Percentiles rank a stretch among this genome's conserved stretches.
Conservation (phyloP, 64 coral and sea anemone genomes). For the Stichodactyla helianthus region DNA sequence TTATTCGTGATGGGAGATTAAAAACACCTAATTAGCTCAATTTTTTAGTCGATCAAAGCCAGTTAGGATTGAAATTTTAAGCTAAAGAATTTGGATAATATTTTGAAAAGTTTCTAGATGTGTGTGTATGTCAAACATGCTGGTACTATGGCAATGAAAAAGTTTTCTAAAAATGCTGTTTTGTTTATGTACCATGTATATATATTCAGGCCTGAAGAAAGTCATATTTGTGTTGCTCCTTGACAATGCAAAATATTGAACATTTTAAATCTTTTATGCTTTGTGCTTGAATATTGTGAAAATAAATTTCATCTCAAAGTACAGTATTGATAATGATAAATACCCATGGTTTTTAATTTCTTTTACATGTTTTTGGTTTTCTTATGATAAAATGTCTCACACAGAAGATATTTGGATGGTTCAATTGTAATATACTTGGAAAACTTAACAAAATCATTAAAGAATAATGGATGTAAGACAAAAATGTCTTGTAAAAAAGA, state of each 20-base stretch:
- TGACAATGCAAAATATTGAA: background rate
- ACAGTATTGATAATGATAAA: no score
- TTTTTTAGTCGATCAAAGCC: background rate
- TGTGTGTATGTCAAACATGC: no score
- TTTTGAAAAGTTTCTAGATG: background rate
- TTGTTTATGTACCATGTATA: background rate
- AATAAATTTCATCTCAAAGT: no score
- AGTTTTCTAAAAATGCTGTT: background rate
- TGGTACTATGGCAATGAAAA: constrained; percentile 2
- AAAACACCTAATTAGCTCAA: background rate
- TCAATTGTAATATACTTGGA: no score
- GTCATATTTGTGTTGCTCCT: background rate
- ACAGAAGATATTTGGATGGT: no score
- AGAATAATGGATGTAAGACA: no score
- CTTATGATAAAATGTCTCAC: no score
- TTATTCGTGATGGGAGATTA: background rate
- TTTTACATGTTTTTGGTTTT: no score
- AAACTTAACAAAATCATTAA: no score
- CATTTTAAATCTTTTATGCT: background rate
- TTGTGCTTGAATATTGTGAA: background rate
- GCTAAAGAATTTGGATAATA: background rate
- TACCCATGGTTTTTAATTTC: no score
- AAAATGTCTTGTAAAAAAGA: no score
- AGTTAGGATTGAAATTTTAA: background rate
- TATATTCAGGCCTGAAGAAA: background rate